phyloP scores from a whole-genome alignment of 2,113 vertebrate genomes.

The Myotis brandtii region DNA sequence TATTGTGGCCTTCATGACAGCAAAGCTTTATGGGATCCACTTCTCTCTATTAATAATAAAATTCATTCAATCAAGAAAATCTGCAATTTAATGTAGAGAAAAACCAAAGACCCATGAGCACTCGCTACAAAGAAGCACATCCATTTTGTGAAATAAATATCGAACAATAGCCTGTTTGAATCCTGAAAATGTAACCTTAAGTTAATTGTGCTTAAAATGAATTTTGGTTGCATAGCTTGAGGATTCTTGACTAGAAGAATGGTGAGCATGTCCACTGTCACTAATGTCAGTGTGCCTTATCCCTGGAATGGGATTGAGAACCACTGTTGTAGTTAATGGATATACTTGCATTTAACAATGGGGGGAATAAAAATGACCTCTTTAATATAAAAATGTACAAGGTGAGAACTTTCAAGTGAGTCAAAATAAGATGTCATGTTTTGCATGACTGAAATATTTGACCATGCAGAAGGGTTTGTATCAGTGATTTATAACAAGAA shows the following conservation, averaged over 20 bases:
- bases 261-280: not conserved
- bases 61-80: conserved; percentile 1
- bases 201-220: not conserved
- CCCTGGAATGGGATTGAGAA: not conserved
- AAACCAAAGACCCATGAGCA: not conserved
- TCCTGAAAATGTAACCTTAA: not conserved
- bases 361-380: not conserved
- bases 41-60: not conserved
- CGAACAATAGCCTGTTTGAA: not conserved
- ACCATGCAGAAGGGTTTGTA: not conserved
- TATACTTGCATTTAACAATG: conserved; percentile 35
- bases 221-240: not conserved
- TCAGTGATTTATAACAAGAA: not conserved
- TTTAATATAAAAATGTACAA: conserved; percentile 23
- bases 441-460: not conserved
- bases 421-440: not conserved
- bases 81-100: not conserved
- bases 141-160: not conserved
- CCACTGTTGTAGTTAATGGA: not conserved
- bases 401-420: not conserved
- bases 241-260: not conserved
- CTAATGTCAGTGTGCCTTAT: not conserved
- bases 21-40: not conserved
- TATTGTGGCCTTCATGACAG: not conserved
- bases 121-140: not conserved